Evolutionary conservation across 2,888 invertebrate species (phyloP).

Genomic region (Nysson spinosus): DNA sequence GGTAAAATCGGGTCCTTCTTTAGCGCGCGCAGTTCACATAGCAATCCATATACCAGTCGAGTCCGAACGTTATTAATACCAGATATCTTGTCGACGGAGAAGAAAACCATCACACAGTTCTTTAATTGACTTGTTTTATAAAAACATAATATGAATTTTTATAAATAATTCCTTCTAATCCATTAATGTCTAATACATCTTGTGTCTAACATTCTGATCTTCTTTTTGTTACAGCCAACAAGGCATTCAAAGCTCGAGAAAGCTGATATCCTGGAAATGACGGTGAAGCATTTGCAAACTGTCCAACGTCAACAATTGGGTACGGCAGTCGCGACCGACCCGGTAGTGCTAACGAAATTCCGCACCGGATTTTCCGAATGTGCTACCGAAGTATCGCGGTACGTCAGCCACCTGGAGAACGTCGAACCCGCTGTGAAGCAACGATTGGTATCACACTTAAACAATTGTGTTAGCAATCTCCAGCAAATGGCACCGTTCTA

Average conservation of each 20-base stretch:
- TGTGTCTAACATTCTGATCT: too few species aligned
- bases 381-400: conserved; percentile 88
- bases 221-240: conserved; percentile 86
- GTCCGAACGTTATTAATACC: too few species aligned
- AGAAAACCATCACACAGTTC: too few species aligned
- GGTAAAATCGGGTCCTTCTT: too few species aligned
- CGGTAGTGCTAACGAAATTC: conserved; percentile 90
- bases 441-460: conserved; percentile 83
- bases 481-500: conserved; percentile 78
- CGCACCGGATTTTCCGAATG: conserved; percentile 93
- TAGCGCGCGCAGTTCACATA: too few species aligned
- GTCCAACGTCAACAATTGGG: conserved; percentile 92
- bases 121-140: too few species aligned
- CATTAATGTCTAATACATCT: too few species aligned
- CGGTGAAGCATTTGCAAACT: conserved; percentile 94
- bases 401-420: conserved; percentile 83
- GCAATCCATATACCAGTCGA: too few species aligned
- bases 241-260: conserved; percentile 97
- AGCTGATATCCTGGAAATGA: conserved; percentile 96
- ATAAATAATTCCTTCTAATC: too few species aligned
- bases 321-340: conserved; percentile 89
- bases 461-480: conserved; percentile 82
- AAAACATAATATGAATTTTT: too few species aligned
- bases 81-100: too few species aligned
- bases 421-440: conserved; percentile 81